phyloP scores from a whole-genome alignment of 2,797 vertebrate species.

The Staurois parvus region DNA sequence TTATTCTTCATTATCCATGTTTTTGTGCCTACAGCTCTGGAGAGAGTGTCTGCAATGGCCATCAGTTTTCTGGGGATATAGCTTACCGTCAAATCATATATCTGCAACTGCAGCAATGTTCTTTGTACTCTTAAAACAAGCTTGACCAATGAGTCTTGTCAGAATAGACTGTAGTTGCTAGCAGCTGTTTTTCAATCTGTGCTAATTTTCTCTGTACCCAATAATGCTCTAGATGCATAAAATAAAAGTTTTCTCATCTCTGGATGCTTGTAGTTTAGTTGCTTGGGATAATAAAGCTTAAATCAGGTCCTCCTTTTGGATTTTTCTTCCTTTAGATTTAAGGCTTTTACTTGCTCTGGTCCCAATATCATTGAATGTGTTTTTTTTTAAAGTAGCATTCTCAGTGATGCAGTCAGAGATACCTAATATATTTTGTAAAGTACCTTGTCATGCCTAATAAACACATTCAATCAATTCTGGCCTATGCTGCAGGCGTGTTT shows the following conservation, averaged over 20 bases:
- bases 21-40: no score
- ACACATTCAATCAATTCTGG: neutral
- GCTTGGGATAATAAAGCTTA: no score
- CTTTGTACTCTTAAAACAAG: neutral
- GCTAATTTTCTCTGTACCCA: neutral
- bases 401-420: neutral
- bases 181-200: neutral
- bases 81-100: neutral
- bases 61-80: neutral
- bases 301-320: no score
- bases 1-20: neutral
- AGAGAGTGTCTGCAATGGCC: neutral
- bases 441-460: neutral
- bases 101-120: neutral
- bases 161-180: neutral
- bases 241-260: neutral
- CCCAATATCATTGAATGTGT: neutral
- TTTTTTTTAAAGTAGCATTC: neutral
- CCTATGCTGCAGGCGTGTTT: neutral
- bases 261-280: no score
- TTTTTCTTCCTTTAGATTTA: neutral
- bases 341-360: neutral
- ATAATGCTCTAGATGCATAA: neutral
- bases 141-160: neutral
- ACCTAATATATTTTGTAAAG: neutral